Percentiles rank a stretch among this genome's conserved stretches.
Evolutionary conservation across 2,888 invertebrate genomes (phyloP).

Genomic region (Scaptomyza polygonia): DNA sequence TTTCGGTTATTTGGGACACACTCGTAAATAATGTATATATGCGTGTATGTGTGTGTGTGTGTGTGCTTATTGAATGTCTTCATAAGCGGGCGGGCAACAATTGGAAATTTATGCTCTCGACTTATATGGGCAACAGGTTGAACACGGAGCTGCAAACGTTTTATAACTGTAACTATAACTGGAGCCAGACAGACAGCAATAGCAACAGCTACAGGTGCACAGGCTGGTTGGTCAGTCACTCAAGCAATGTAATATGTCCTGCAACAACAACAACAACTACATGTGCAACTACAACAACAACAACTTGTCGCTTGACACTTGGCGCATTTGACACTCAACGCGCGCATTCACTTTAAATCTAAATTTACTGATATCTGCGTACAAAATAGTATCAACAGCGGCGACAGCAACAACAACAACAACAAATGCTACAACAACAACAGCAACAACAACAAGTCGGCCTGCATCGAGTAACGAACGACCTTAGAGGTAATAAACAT

Average conservation of each 20-base stretch:
- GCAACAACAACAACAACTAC: constrained; percentile 52
- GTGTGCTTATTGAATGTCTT: constrained; percentile 77
- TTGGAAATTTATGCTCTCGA: constrained; percentile 75
- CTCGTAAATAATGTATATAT: constrained; percentile 62
- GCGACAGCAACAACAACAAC: constrained; percentile 70
- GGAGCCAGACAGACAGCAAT: constrained; percentile 24
- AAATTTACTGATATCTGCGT: constrained; percentile 81
- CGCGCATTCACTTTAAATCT: constrained; percentile 81
- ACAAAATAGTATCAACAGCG: constrained; percentile 80
- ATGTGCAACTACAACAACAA: constrained; percentile 42
- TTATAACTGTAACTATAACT: constrained; percentile 71
- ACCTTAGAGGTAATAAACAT: constrained; percentile 81
- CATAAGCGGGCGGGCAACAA: constrained; percentile 77
- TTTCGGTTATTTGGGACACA: constrained; percentile 39
- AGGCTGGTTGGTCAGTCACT: constrained; percentile 48
- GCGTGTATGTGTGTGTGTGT: constrained; percentile 33
- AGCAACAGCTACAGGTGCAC: constrained; percentile 50
- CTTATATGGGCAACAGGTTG: constrained; percentile 70
- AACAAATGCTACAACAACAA: constrained; percentile 39
- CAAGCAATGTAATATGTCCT: constrained; percentile 71
- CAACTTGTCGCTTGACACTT: constrained; percentile 77
- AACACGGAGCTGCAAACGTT: constrained; percentile 36
- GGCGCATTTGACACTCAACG: constrained; percentile 81
- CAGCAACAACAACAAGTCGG: constrained; percentile 46
- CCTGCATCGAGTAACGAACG: constrained; percentile 74